Percentiles rank a stretch among this genome's conserved stretches.
These are phyloP conservation scores for Phalera bucephala DNA, from an alignment of 2,888 invertebrate genomes.

Conservation along the genomic window DNA sequence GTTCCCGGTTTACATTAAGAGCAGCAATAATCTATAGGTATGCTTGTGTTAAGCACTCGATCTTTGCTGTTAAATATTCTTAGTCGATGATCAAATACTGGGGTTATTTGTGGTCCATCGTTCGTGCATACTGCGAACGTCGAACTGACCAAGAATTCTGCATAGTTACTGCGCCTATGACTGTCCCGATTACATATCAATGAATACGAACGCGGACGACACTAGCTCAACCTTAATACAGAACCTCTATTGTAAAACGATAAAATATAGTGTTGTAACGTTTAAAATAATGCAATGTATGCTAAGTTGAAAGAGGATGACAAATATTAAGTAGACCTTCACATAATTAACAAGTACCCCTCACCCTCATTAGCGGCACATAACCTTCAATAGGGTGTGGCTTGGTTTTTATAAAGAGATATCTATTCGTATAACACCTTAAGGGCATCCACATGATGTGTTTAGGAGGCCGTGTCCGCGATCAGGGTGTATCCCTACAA, in stretches of 20 bases:
- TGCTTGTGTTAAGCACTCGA: background rate
- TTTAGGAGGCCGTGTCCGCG: conserved; percentile 37
- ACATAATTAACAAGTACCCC: no score
- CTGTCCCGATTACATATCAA: conserved; percentile 33
- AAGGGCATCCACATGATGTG: conserved; percentile 20
- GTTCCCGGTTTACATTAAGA: background rate
- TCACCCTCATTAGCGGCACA: background rate
- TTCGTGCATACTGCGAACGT: conserved; percentile 5
- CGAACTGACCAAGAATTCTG: conserved; percentile 23
- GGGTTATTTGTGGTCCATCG: background rate
- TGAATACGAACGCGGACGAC: conserved; percentile 18
- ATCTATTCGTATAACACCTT: conserved; percentile 4
- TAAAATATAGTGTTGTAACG: no score
- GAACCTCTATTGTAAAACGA: no score
- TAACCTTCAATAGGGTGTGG: background rate
- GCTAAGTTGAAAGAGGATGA: no score
- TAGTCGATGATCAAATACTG: background rate
- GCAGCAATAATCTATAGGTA: background rate
- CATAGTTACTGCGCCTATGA: conserved; percentile 23
- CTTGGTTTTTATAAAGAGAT: background rate
- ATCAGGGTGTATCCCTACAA: conserved; percentile 55
- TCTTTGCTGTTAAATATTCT: background rate
- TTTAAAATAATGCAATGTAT: no score
- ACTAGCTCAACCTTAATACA: conserved; percentile 12
- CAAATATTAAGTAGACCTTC: no score